phyloP scores from a whole-genome alignment of 2,797 vertebrate genomes.

The Clamator glandarius region DNA sequence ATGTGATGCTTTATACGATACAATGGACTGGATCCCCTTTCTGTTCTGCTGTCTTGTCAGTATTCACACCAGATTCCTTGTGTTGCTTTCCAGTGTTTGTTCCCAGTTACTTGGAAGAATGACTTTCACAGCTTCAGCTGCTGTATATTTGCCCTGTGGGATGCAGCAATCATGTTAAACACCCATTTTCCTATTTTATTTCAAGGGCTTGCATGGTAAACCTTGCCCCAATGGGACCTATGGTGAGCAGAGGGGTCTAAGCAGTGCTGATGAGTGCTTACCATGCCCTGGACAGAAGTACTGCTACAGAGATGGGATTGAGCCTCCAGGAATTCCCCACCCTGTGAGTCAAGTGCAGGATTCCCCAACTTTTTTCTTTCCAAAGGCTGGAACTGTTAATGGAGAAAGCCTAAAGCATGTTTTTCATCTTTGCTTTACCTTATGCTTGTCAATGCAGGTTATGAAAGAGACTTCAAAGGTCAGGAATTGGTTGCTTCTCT shows the following conservation, averaged over 20 bases:
- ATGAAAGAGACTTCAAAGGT: not conserved
- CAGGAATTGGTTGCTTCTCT: not conserved
- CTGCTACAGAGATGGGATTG: conserved; percentile 79
- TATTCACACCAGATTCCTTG: not conserved
- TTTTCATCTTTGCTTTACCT: not conserved
- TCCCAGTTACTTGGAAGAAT: not conserved
- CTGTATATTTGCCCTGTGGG: not conserved
- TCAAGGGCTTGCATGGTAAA: conserved; percentile 81
- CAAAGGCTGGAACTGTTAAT: not conserved
- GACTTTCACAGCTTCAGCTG: not conserved
- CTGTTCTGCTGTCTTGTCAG: not conserved
- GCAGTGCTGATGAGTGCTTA: conserved; percentile 80
- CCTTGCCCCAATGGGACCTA: conserved; percentile 90
- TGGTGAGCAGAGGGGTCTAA: conserved; percentile 79
- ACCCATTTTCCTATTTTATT: not conserved
- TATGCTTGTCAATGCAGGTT: not conserved
- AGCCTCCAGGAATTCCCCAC: conserved; percentile 78
- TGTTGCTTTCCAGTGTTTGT: not conserved
- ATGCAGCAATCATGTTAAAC: not conserved
- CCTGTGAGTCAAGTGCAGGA: conserved; percentile 77
- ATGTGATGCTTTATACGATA: not conserved
- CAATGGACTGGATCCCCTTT: not conserved
- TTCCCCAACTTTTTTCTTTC: not conserved
- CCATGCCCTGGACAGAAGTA: conserved; percentile 84
- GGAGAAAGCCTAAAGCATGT: accelerated